Evolutionary conservation across 2,797 vertebrate genomes (phyloP).

Genomic region (Enteromius mattozi): DNA sequence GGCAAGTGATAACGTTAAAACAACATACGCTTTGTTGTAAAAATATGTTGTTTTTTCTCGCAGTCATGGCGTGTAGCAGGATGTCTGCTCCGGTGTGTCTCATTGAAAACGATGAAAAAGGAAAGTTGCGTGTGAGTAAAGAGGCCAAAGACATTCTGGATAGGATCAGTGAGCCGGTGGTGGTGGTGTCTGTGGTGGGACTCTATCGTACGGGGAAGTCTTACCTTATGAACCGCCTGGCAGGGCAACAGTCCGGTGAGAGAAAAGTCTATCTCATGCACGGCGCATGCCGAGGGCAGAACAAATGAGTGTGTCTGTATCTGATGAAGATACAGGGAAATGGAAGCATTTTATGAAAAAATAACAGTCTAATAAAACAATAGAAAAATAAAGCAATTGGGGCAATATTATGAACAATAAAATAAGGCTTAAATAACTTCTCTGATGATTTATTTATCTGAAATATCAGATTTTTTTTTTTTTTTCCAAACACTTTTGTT

Average conservation of each 20-base stretch:
- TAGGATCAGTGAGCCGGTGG: slow-evolving; percentile 61
- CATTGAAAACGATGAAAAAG: slow-evolving; percentile 57
- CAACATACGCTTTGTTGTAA: neutral
- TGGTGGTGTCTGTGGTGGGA: slow-evolving; percentile 71
- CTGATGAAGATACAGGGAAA: no score
- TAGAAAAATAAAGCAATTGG: neutral
- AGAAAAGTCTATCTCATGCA: neutral
- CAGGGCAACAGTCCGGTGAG: neutral
- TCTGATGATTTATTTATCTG: no score
- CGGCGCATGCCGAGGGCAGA: neutral
- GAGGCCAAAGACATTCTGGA: slow-evolving; percentile 64
- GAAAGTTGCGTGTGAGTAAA: slow-evolving; percentile 47
- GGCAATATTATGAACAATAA: neutral
- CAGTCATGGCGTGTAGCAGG: neutral
- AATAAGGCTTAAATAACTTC: neutral
- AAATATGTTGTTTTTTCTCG: no score
- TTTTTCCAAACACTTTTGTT: no score
- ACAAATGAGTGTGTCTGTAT: slow-evolving; percentile 18
- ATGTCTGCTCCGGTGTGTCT: slow-evolving; percentile 66
- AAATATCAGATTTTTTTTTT: no score
- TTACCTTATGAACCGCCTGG: neutral
- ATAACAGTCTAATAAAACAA: neutral
- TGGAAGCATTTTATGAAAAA: neutral
- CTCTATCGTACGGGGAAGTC: slow-evolving; percentile 38
- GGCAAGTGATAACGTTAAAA: neutral